Evolutionary conservation across 2,113 vertebrate species (phyloP), one percentile per base, ranked within the genome.

Genomic region (Mustela lutreola): DNA sequence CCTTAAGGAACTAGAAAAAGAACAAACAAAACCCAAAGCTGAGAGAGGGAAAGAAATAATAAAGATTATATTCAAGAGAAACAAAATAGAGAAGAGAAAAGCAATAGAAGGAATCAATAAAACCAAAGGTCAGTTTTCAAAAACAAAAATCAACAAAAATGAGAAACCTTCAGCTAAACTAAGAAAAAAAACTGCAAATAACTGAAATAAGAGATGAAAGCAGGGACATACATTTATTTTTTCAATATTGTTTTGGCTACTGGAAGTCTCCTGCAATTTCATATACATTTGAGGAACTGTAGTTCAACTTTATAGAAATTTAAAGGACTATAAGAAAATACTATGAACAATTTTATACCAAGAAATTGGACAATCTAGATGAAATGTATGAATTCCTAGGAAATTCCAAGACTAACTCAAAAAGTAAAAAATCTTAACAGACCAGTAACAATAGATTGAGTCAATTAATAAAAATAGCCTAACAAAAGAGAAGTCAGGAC

Each of bases 101-200:
- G 19, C 2, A 86, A 62, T 18, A 58, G 11, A 86, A 26, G 48
- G 22, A 78, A n/a, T 31, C 56, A 81, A 73, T 60, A 56, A 84
- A 62, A 73, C 39, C 14, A 75, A 88, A 71, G 48, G 16, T 78
- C 70, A 33, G 7, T 42, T 78, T 75, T 85, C 56, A 42, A 92
- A 65, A 65, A 15, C 12, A 65, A 65, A 87, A 91, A 79, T 22
- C 36, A 91, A 91, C 60, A 78, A 91, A 70, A 95, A 45, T 58
- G 56, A 95, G 1, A 91, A 91, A 85, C 0, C 39, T 95, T 95
- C 79, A 95, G 50, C 36, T 58, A 85, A 12, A 79, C 62, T 58
- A n/a, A 78, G n/a, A 84, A 58, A 76, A 76, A 85, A 70, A 50
- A 60, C 48, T 60, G 24, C n/a, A 91, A 95, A 70, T 78, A 91